These are phyloP conservation scores for Cherax destructor DNA, from an alignment of 1,140 invertebrate species.

Conservation along the genomic window DNA sequence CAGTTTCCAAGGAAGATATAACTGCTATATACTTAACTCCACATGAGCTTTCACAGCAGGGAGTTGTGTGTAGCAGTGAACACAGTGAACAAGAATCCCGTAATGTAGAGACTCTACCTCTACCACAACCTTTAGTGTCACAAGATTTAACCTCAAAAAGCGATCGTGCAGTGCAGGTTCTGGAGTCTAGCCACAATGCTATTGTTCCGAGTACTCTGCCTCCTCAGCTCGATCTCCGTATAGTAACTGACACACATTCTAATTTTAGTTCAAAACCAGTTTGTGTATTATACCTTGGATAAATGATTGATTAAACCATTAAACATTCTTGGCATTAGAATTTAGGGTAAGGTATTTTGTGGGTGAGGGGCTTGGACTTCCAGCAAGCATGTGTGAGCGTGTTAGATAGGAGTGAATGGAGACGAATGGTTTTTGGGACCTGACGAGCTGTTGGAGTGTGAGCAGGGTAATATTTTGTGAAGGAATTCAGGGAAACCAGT, in stretches of 20 bases:
- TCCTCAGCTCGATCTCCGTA: constrained; percentile 12
- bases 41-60: constrained; percentile 1
- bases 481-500: no score
- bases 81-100: not conserved
- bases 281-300: constrained; percentile 21
- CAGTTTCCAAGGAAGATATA: constrained; percentile 11
- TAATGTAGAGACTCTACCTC: not conserved
- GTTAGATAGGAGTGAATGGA: no score
- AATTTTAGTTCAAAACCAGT: constrained; percentile 18
- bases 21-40: constrained; percentile 22
- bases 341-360: no score
- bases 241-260: constrained; percentile 10
- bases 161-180: constrained; percentile 36
- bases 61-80: not conserved
- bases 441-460: no score
- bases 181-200: constrained; percentile 19
- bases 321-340: not conserved
- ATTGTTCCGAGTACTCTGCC: not conserved
- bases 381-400: no score
- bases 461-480: no score
- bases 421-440: no score
- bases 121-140: constrained; percentile 20
- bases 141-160: constrained; percentile 16
- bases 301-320: not conserved
- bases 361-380: no score